Base-by-base conservation (phyloP, 2,797 vertebrate species). In the Sciurus carolinensis region DNA sequence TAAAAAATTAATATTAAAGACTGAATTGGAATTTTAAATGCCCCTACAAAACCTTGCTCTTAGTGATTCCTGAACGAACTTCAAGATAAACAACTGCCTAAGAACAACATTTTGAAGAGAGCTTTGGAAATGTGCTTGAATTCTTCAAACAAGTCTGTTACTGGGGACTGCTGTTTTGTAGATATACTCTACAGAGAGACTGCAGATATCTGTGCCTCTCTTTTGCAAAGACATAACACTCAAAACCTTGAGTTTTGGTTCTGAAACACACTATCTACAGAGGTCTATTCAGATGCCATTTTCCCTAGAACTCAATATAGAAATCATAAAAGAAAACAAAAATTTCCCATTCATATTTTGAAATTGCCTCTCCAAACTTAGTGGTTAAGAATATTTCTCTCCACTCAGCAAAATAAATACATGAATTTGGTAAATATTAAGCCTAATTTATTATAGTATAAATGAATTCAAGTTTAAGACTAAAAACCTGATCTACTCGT, bases 281-380 rank as follows among this genome's bases (percentile, higher is more conserved):
- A 90, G 62, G 28, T 76, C 81, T 94, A 13, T 36, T 90, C 81
- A 67, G 28, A 83, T 14, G 73, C 14, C 54, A 73, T 86, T 88
- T 90, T 85, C 39, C 59, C 39, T 85, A 85, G 47, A 54, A 64
- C 26, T 72, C 44, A 80, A 84, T 66, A 80, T 9, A 86, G 33
- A 91, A 47, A 92, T 75, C 26, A 76, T 54, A 12, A 91, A 94
- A 90, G 64, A 93, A 89, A 94, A 80, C 42, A 33, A 83, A 72
- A 91, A 76, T 44, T 42, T 84, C 64, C 82, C 50, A 88, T 3
- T 54, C 75, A 89, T 54, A 75, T 44, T 82, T 1, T 91, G 52
- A 91, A 85, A 84, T 17, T 80, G 11, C 42, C 26, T 87, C 72
- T 95, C 64, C 64, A 94, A 94, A 90, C 30, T 84, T 44, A 94